A percentile compares a stretch with the other conserved stretches of the same genome.
These are phyloP conservation scores for Leucozona laternaria DNA, from an alignment of 2,888 invertebrate genomes.

Conservation along the genomic window DNA sequence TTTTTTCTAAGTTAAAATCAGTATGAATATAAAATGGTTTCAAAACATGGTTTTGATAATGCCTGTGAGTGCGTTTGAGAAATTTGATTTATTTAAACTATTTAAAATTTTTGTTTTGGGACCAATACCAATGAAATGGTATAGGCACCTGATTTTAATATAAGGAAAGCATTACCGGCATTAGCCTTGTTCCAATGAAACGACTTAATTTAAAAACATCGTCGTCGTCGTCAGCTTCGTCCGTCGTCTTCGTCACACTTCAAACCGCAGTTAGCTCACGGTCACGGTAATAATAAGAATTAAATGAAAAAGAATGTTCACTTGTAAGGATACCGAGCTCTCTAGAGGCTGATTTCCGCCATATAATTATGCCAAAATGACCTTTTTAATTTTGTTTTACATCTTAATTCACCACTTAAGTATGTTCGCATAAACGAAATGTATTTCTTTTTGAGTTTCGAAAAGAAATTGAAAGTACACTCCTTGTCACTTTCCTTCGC, in stretches of 20 bases:
- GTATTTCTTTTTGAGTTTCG: slow-evolving; percentile 30
- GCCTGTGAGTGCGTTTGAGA: too few relatives aligned
- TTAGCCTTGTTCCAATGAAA: not conserved
- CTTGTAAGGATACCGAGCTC: slow-evolving; percentile 5
- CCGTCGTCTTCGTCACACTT: not conserved
- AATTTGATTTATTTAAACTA: too few relatives aligned
- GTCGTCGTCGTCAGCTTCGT: not conserved
- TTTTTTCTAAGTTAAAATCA: too few relatives aligned
- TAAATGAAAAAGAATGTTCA: not conserved
- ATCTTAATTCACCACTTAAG: slow-evolving; percentile 61
- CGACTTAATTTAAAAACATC: not conserved
- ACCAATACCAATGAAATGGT: not conserved
- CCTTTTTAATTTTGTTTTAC: slow-evolving; percentile 53
- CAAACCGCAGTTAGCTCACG: slow-evolving; percentile 11
- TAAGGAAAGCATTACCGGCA: not conserved
- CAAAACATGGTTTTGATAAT: too few relatives aligned
- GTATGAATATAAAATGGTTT: too few relatives aligned
- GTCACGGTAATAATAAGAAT: slow-evolving; percentile 16
- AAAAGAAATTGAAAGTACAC: slow-evolving; percentile 54
- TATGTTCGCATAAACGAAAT: slow-evolving; percentile 40
- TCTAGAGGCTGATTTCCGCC: slow-evolving; percentile 30
- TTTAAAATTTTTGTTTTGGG: not conserved
- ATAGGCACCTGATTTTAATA: not conserved
- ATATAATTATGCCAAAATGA: slow-evolving; percentile 64
- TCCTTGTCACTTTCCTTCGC: slow-evolving; percentile 66